Conservation (phyloP, 2,888 invertebrate genomes). For the Catocala sponsa region DNA sequence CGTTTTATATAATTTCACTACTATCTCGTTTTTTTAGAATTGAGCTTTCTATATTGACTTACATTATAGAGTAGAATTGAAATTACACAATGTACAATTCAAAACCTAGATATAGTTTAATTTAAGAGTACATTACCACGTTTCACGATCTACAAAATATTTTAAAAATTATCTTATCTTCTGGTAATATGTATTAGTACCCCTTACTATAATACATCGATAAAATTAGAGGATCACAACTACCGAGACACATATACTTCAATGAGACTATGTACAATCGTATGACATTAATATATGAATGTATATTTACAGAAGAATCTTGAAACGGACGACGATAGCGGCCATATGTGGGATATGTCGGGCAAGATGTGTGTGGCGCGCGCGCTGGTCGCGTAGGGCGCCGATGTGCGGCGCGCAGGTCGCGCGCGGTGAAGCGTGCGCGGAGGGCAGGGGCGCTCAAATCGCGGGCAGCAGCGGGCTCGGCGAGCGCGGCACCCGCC, state of each 20-base stretch:
- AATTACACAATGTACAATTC: slow-evolving; percentile 47
- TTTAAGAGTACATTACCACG: slow-evolving; percentile 29
- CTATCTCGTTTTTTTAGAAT: slow-evolving; percentile 66
- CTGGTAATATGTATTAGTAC: slow-evolving; percentile 40
- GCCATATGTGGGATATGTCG: slow-evolving; percentile 65
- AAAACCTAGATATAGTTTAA: slow-evolving; percentile 19
- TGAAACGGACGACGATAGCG: slow-evolving; percentile 53
- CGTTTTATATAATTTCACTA: slow-evolving; percentile 32
- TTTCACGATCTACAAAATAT: slow-evolving; percentile 38
- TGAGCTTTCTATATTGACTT: slow-evolving; percentile 69
- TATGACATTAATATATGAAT: slow-evolving; percentile 27
- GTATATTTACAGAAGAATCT: slow-evolving; percentile 54
- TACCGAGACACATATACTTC: slow-evolving; percentile 44
- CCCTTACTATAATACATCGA: slow-evolving; percentile 43
- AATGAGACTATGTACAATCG: slow-evolving; percentile 40
- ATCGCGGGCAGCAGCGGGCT: slow-evolving; percentile 82
- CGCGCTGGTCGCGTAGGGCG: slow-evolving; percentile 20
- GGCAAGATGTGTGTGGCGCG: slow-evolving; percentile 36
- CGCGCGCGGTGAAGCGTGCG: slow-evolving; percentile 31
- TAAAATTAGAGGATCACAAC: slow-evolving; percentile 41
- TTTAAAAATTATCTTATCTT: slow-evolving; percentile 32
- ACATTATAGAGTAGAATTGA: slow-evolving; percentile 42
- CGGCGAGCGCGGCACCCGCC: slow-evolving; percentile 77
- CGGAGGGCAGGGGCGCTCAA: slow-evolving; percentile 59
- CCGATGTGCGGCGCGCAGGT: slow-evolving; percentile 31